Base-by-base conservation (phyloP, 2,113 vertebrate genomes). In the Sterna hirundo region DNA sequence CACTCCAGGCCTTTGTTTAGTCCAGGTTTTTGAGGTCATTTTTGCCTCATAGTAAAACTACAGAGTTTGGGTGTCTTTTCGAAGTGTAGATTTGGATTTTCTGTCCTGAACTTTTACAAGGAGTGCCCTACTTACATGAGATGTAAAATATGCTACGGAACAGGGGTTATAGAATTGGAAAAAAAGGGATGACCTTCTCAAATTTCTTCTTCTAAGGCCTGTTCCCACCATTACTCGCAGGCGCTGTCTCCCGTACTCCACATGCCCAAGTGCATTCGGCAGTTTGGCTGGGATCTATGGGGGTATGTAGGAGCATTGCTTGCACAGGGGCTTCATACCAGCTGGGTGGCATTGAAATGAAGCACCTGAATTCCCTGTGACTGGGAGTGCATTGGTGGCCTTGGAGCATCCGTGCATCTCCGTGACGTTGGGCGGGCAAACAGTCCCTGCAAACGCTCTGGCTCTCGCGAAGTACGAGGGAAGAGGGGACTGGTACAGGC, bases 1-100 rank as follows among this genome's bases (percentile, higher is more conserved):
- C 88, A 85, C 61, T 93, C 49, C 54, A 80, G 85, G 81, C 90
- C 36, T 94, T 96, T 95, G 68, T 95, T 96, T 95, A 58, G 89
- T 90, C 30, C 60, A 38, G 54, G 29, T 66, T 42, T 94, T 83
- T 96, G 60, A 92, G 85, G 80, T 95, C 57, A 66, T 14, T 90
- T 86, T 65, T 72, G 51, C 29, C 65, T 66, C 84, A 2, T 87
- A 89, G 82, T 85, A 52, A 38, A 68, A 25, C 88, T 54, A 20
- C n/a, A 30, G 83, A 26, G 30, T 51, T 75, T 60, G 42, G 21
- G 27, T 90, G 58, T 34, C 49, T 83, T 62, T 95, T 82, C 13
- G 16, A 88, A 72, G 47, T 15, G 13, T 58, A 46, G 36, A 40
- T 58, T 96, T 93, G n/a, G 36, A 52, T 97, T 97, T 97, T 94